phyloP scores from a whole-genome alignment of 2,888 invertebrate genomes.

The Pyralis farinalis region DNA sequence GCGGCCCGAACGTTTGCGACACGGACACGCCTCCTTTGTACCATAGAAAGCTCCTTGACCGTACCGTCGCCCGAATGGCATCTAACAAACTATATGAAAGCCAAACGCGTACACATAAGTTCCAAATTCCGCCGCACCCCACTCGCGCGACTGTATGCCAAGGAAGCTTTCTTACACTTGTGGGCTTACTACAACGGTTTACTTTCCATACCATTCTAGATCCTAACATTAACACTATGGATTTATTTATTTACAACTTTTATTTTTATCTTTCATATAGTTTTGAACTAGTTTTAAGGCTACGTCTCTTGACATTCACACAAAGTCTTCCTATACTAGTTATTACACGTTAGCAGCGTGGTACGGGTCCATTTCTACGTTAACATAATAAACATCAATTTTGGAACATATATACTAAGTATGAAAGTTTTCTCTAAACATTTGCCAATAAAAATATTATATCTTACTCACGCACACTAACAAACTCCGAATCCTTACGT shows the following conservation, averaged over 20 bases:
- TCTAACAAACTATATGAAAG: constrained; percentile 7
- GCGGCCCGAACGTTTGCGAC: constrained; percentile 19
- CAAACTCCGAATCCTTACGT: constrained; percentile 49
- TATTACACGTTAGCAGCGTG: constrained; percentile 56
- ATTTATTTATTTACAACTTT: constrained; percentile 64
- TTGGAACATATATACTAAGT: constrained; percentile 36
- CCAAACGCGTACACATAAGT: not conserved
- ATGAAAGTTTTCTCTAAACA: constrained; percentile 27
- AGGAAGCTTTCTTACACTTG: constrained; percentile 37
- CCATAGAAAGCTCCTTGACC: constrained; percentile 35
- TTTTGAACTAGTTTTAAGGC: constrained; percentile 81
- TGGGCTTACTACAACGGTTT: constrained; percentile 52
- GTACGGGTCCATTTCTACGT: constrained; percentile 21
- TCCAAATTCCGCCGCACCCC: not conserved
- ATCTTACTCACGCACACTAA: constrained; percentile 60
- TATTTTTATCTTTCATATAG: constrained; percentile 62
- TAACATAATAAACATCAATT: constrained; percentile 46
- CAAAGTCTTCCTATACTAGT: constrained; percentile 52
- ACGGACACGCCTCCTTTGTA: constrained; percentile 47
- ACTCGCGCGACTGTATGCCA: constrained; percentile 31
- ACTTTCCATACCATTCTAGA: constrained; percentile 57
- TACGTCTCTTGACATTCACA: constrained; percentile 71
- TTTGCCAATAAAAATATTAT: constrained; percentile 40
- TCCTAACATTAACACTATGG: constrained; percentile 64
- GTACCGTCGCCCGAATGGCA: constrained; percentile 28